Evolutionary conservation across 2,888 invertebrate genomes (phyloP).

Genomic region (Tryphoninae sp.): DNA sequence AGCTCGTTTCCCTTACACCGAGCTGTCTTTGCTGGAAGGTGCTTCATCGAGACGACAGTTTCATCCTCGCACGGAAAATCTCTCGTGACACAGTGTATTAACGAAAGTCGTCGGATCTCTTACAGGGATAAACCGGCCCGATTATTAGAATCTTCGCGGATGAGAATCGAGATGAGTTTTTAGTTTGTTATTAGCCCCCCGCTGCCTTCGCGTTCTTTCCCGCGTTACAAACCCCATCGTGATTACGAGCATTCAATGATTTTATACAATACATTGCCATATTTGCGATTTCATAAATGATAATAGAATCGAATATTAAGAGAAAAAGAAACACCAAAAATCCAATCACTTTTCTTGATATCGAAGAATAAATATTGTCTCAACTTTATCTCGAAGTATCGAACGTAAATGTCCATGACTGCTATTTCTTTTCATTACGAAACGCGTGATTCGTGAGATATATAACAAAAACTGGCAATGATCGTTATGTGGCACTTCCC

Average conservation of each 20-base stretch:
- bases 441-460: neutral
- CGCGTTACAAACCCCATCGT: too few species aligned
- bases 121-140: neutral
- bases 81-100: neutral
- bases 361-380: too few species aligned
- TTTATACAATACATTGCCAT: too few species aligned
- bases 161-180: neutral
- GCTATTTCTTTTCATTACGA: neutral
- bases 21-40: conserved; percentile 3
- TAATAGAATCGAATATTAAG: too few species aligned
- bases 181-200: neutral
- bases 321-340: too few species aligned
- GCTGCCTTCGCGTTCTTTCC: too few species aligned
- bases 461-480: neutral
- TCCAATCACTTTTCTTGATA: too few species aligned
- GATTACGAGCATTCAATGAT: too few species aligned
- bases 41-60: conserved; percentile 4
- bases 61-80: neutral
- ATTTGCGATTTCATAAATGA: too few species aligned
- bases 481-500: neutral
- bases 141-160: neutral
- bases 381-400: neutral
- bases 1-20: conserved; percentile 32
- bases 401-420: neutral
- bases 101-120: neutral